phyloP scores from a whole-genome alignment of 1,140 invertebrate genomes.

The Maniola jurtina region DNA sequence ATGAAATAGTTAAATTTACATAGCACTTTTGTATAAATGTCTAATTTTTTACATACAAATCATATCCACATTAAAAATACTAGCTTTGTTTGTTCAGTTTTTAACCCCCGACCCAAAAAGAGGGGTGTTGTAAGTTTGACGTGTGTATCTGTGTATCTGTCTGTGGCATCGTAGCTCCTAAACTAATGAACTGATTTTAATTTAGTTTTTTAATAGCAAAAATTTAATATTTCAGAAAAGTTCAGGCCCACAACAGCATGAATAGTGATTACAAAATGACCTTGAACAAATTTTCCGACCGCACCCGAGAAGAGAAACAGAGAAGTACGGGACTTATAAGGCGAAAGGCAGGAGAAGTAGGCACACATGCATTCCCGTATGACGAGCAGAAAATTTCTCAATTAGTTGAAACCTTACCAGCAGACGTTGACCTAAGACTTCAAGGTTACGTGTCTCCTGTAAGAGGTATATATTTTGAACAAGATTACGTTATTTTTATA shows the following conservation, averaged over 20 bases:
- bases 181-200: too few relatives aligned
- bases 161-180: too few relatives aligned
- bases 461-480: slow-evolving; percentile 81
- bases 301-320: slow-evolving; percentile 52
- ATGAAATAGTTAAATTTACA: too few relatives aligned
- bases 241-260: slow-evolving; percentile 39
- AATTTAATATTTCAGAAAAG: slow-evolving; percentile 14
- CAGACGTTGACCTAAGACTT: slow-evolving; percentile 91
- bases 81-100: too few relatives aligned
- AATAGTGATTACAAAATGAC: slow-evolving; percentile 50
- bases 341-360: slow-evolving; percentile 35
- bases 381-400: slow-evolving; percentile 42
- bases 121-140: too few relatives aligned
- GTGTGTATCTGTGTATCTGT: too few relatives aligned
- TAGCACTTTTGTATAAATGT: too few relatives aligned
- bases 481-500: neutral
- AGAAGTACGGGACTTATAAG: slow-evolving; percentile 44
- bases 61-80: too few relatives aligned
- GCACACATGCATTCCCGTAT: slow-evolving; percentile 87
- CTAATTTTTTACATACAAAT: too few relatives aligned
- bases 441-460: slow-evolving; percentile 94
- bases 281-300: slow-evolving; percentile 58
- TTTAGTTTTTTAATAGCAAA: too few relatives aligned
- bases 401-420: slow-evolving; percentile 79
- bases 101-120: too few relatives aligned